Evolutionary conservation across 2,113 vertebrate species (phyloP).

Genomic region (Natator depressus): DNA sequence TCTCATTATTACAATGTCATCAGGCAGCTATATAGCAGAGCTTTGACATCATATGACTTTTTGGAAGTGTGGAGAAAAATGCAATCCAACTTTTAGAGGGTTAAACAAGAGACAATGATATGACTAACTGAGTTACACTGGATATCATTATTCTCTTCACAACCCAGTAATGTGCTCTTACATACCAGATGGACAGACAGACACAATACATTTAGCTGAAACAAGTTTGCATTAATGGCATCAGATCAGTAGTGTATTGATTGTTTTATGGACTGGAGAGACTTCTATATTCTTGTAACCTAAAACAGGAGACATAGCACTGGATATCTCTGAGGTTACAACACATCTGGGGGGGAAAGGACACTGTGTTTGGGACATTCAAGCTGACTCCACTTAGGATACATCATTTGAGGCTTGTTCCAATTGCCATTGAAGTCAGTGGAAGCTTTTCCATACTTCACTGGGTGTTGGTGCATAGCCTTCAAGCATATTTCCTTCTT

Average conservation of each 20-base stretch:
- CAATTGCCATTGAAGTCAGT: too few relatives aligned
- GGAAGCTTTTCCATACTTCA: too few relatives aligned
- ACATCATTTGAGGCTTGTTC: too few relatives aligned
- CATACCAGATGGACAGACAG: neutral
- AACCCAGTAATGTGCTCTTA: neutral
- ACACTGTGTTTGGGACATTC: too few relatives aligned
- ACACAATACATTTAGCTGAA: neutral
- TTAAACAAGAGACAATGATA: neutral
- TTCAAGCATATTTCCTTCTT: too few relatives aligned
- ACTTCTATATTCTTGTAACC: neutral
- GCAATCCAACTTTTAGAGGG: neutral
- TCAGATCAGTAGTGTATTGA: too few relatives aligned
- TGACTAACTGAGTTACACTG: neutral
- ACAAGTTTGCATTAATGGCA: neutral
- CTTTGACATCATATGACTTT: neutral
- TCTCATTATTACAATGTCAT: conserved; percentile 38
- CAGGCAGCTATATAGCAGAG: neutral
- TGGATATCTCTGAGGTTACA: too few relatives aligned
- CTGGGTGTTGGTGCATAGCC: too few relatives aligned
- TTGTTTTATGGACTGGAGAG: neutral
- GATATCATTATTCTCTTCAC: neutral
- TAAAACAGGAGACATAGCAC: too few relatives aligned
- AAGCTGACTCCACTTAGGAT: too few relatives aligned
- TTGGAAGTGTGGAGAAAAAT: neutral
- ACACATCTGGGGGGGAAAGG: too few relatives aligned